These are phyloP conservation scores for Enteromius mattozi DNA, from an alignment of 2,797 vertebrate species.

Conservation along the genomic window DNA sequence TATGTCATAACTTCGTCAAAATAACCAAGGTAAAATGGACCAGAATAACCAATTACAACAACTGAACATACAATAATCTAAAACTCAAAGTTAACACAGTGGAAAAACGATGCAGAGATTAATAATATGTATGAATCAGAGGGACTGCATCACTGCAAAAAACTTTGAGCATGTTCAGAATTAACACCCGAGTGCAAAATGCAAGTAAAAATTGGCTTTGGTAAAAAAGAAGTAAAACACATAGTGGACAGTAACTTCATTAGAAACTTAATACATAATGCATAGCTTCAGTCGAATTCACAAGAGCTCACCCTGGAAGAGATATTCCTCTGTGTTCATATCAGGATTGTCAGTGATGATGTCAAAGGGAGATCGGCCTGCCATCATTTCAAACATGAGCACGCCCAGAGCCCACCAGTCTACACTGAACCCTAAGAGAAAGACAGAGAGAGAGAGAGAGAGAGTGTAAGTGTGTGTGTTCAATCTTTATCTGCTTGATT, in stretches of 20 bases:
- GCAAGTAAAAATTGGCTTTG: too few relatives aligned
- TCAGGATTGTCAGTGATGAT: slow-evolving; percentile 99
- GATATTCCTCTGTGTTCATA: slow-evolving; percentile 99
- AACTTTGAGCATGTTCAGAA: not conserved
- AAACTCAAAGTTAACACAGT: not conserved
- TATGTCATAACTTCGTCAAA: too few relatives aligned
- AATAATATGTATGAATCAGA: not conserved
- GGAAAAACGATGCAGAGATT: not conserved
- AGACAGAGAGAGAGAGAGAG: slow-evolving; percentile 27
- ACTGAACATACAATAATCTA: not conserved
- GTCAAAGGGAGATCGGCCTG: slow-evolving; percentile 95
- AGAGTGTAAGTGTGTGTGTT: not conserved
- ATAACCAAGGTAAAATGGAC: not conserved
- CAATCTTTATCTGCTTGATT: not conserved
- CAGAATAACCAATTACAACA: not conserved
- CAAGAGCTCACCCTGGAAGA: slow-evolving; percentile 90
- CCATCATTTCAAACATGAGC: slow-evolving; percentile 99
- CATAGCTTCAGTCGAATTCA: not conserved
- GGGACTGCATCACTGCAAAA: not conserved
- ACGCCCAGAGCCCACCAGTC: slow-evolving; percentile 99
- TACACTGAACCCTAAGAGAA: slow-evolving; percentile 90
- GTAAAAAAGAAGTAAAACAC: not conserved
- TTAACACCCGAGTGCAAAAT: not conserved
- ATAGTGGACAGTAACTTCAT: not conserved
- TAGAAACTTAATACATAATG: not conserved